Conservation (phyloP, 2,888 invertebrate species). For the Nomada lathburiana region DNA sequence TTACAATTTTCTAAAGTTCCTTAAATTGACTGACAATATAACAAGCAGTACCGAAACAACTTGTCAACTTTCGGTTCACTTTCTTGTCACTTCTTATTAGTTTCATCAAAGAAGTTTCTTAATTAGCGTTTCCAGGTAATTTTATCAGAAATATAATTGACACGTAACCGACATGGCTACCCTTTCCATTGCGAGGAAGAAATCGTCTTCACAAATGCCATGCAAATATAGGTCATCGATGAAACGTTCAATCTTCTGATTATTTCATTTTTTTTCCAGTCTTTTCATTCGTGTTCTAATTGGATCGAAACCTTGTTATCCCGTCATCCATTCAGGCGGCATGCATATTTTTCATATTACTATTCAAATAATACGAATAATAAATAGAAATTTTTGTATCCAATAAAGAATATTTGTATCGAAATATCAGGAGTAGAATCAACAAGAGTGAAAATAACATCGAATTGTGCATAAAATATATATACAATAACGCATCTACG, state of each 20-base stretch:
- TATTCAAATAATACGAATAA: neutral
- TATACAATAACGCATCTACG: no score
- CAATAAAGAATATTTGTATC: no score
- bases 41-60: neutral
- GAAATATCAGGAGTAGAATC: no score
- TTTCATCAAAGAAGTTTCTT: neutral
- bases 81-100: neutral
- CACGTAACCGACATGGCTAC: no score
- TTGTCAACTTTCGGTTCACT: neutral
- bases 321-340: neutral
- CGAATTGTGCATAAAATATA: no score
- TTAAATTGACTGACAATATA: neutral
- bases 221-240: neutral
- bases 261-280: neutral
- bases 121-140: neutral
- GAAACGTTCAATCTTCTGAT: neutral
- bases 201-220: slow-evolving; percentile 6
- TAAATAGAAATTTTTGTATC: neutral
- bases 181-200: neutral
- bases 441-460: no score
- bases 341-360: neutral
- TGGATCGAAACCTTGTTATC: slow-evolving; percentile 21
- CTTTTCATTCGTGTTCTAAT: slow-evolving; percentile 16
- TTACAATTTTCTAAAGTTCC: no score
- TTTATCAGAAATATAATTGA: neutral